A percentile compares a stretch with the other conserved stretches of the same genome.
Evolutionary conservation across 2,888 invertebrate species (phyloP).

Genomic region (Minunthozetes semirufus): DNA sequence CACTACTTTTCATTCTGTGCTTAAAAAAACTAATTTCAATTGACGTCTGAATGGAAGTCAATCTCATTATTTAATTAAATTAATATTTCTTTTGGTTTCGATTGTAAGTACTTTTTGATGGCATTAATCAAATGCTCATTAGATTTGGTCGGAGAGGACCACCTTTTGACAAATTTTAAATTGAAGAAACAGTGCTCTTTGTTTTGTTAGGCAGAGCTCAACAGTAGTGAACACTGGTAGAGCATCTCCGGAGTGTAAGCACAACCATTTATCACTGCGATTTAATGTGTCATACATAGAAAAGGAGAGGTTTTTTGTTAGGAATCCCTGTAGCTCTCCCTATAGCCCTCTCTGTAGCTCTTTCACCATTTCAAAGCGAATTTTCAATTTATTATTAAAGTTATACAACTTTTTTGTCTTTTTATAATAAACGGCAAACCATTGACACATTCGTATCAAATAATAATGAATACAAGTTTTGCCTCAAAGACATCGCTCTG

Average conservation of each 20-base stretch:
- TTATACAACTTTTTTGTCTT: slow-evolving; percentile 23
- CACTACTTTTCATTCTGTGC: not conserved
- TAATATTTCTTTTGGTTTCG: slow-evolving; percentile 8
- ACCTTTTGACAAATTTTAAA: slow-evolving; percentile 14
- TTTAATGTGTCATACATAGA: slow-evolving; percentile 22
- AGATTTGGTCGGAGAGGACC: slow-evolving; percentile 2
- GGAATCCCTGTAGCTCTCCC: slow-evolving; percentile 29
- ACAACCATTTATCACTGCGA: slow-evolving; percentile 13
- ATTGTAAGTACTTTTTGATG: not conserved
- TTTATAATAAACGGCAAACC: slow-evolving; percentile 13
- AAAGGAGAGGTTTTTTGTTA: slow-evolving; percentile 16
- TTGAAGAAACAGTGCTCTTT: not conserved
- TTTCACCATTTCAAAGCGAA: not conserved
- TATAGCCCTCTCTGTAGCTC: not conserved
- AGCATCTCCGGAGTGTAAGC: not conserved
- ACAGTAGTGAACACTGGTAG: not conserved
- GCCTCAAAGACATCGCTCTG: slow-evolving; percentile 22
- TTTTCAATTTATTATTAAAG: slow-evolving; percentile 16
- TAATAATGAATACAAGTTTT: not conserved
- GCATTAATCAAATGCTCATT: slow-evolving; percentile 21
- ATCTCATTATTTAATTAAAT: slow-evolving; percentile 1
- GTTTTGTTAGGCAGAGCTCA: not conserved
- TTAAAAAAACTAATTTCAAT: too few species aligned
- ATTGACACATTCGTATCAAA: slow-evolving; percentile 27
- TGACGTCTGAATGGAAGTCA: too few species aligned